Base-by-base conservation (phyloP, 2,113 vertebrate genomes). In the Acinonyx jubatus region DNA sequence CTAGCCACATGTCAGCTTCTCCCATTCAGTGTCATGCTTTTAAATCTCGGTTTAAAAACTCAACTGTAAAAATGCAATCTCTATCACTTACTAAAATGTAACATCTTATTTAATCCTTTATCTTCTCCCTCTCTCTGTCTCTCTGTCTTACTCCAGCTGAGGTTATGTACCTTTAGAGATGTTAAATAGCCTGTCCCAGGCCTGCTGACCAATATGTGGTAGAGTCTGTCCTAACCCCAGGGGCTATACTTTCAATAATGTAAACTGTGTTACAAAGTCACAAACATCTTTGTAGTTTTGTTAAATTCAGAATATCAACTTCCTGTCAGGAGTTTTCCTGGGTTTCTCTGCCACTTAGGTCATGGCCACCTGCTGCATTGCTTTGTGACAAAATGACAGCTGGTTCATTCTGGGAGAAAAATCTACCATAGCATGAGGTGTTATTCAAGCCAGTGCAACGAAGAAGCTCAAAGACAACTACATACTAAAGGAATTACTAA, bases 41-140 rank as follows among this genome's bases (percentile, higher is more conserved):
- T 85, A 89, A 96, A 92, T 57, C 27, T 65, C 71, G 52, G n/a
- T 61, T 97, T 71, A 86, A 21, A 87, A 79, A 89, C 52, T 69
- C 83, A 71, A n/a, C 19, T n/a, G n/a, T 91, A 79, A 93, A 63
- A 79, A 78, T 61, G 63, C 10, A 57, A 78, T 55, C 18, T 61
- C 86, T 65, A 36, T 45, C 5, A 80, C 36, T 83, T 85, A 55
- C 0, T 73, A 84, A 86, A 66, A 69, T 80, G 10, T 38, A 65
- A 3, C n/a, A 86, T 48, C 48, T 94, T 68, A 66, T 61, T 85
- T 89, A 63, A 76, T 79, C 78, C 52, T 63, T 89, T 31, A 73
- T 48, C 73, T 18, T 21, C 36, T 79, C 23, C 85, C 29, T 55
- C 21, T 86, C 38, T 68, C 10, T 74, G 18, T 21, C 23, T 66